Evolutionary conservation across 2,113 vertebrate species (phyloP).

Genomic region (Chloropsis cyanopogon): DNA sequence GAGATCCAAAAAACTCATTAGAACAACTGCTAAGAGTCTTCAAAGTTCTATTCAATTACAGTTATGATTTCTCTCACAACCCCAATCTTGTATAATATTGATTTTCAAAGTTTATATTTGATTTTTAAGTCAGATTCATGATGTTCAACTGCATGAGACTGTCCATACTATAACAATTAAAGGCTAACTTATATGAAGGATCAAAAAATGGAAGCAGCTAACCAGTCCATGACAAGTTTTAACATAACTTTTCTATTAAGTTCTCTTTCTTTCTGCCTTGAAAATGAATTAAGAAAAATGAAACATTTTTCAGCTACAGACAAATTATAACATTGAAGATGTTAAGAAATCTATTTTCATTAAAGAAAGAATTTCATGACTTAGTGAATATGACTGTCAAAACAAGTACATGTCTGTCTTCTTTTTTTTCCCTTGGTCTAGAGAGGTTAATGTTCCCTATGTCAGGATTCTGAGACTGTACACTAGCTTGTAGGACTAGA

Average conservation of each 20-base stretch:
- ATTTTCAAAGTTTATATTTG: not conserved
- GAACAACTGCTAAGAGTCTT: not conserved
- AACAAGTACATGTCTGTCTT: not conserved
- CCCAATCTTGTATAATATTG: not conserved
- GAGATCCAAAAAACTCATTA: not conserved
- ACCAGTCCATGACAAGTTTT: not conserved
- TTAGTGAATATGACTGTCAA: not conserved
- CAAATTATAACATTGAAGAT: not conserved
- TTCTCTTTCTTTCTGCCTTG: not conserved
- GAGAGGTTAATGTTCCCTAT: not conserved
- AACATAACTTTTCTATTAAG: not conserved
- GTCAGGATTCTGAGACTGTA: not conserved
- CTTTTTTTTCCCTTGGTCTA: not conserved
- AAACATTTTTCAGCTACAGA: not conserved
- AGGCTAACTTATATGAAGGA: not conserved
- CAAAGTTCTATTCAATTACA: not conserved
- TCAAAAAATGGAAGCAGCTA: not conserved
- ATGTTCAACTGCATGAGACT: not conserved
- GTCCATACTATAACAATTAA: not conserved
- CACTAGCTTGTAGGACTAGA: not conserved
- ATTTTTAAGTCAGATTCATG: not conserved
- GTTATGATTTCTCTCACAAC: no score
- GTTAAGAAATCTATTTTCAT: not conserved
- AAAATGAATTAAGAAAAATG: not conserved
- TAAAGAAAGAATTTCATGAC: not conserved